Evolutionary conservation across 1,140 invertebrate genomes (phyloP), one percentile per base, ranked within the genome.

Genomic region (Artemia franciscana): DNA sequence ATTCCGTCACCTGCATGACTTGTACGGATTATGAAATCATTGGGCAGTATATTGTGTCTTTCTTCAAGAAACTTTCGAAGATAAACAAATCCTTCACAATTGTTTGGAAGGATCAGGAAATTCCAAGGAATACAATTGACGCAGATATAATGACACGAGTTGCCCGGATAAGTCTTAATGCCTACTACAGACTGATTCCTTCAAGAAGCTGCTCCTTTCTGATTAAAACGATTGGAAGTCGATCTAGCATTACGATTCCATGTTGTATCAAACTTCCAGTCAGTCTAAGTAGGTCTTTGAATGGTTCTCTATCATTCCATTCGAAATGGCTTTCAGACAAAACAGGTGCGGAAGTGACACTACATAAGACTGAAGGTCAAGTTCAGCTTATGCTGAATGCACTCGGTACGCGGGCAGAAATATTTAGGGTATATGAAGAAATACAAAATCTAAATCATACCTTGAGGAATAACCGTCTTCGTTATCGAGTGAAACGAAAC

Each of bases 391-490:
- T 24, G 60, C n/a, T 60, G 5, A 24, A 27, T 3, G 60, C 60
- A 9, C 5, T 15, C 3, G 60, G 60, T 24, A 60, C 24, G 3
- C 18, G 60, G 60, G 5, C 60, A 18, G 60, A 60, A 21, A 60
- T 60, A 3, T 2, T 60, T 21, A 60, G 60, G 21, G n/a, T 60
- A 9, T 28, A 60, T 25, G 60, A 60, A 3, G 60, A 60, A 60
- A 21, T 60, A 26, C 60, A 60, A 21, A 60, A 27, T 25, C 24
- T 60, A 12, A 27, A 24, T 9, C 26, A 24, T 25, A 60, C 60
- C 25, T 24, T 18, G n/a, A 24, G 60, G 60, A 21, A 21, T n/a
- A 27, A 21, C 18, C 12, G n/a, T 21, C n/a, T 60, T 28, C 21
- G 60, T 9, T 9, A 24, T 21, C 60, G 27, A 18, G 26, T 25